Base-by-base conservation (phyloP, 2,888 invertebrate species). In the Lycaena phlaeas region DNA sequence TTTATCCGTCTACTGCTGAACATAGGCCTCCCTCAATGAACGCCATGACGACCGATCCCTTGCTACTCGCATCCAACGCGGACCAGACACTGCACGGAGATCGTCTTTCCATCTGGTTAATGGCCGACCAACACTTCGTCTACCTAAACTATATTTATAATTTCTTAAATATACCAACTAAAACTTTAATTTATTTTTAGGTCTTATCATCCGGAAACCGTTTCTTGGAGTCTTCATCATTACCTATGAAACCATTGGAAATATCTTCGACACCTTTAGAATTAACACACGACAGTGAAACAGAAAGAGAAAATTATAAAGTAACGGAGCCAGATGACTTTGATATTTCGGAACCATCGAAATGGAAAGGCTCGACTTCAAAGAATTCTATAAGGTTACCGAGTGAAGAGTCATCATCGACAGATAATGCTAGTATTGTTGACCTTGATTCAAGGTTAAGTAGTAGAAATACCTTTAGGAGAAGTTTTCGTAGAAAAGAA, bases 311-410 rank as follows among this genome's bases (percentile, higher is more conserved):
- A 54, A 71, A 73, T 47, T 84, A 84, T 44, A 77, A 82, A 68
- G 84, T 84, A 17, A 81, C 81, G 7, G 84, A 84, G 62, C 84
- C 87, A 36, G 88, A 88, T 53, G 88, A 88, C 59, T 68, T 68
- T 27, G 82, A 82, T 29, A 84, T 84, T 46, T 82, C 87, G 36
- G 84, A 86, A 57, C 85, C 87, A 18, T 81, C 85, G 1, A 89
- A 87, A 59, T 92, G 92, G 89, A 86, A 90, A 50, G 87, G 89
- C 36, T 90, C 90, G 9, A 87, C 87, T 53, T 73, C 87, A 43
- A 86, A 90, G 30, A 81, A 88, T 45, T 90, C 91, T 3, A 75
- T 92, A 50, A 90, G 92, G 57, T 89, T 90, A 61, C 88, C 90
- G 4, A 89, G 88, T 56, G 84, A 82, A 54, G 82, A 84, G 50